A percentile compares a stretch with the other conserved stretches of the same genome.
phyloP scores from a whole-genome alignment of 2,113 vertebrate species.

The Dicrurus megarhynchus region DNA sequence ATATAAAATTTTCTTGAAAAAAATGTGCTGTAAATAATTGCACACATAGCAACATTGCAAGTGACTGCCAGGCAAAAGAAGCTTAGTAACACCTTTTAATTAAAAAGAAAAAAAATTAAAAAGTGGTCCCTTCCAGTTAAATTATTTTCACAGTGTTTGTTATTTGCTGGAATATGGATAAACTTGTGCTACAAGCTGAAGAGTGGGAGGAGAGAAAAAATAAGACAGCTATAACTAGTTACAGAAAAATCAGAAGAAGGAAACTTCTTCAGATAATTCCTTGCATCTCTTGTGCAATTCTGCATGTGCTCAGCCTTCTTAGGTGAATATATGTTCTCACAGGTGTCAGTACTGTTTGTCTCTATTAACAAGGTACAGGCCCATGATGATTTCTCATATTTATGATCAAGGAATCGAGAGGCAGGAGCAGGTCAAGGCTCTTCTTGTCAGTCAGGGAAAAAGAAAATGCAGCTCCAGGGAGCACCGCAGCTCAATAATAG shows the following conservation, averaged over 20 bases:
- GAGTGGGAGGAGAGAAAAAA: neutral
- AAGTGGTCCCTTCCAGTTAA: neutral
- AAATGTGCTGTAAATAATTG: neutral
- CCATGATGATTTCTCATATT: neutral
- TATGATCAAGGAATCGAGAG: neutral
- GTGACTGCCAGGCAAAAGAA: neutral
- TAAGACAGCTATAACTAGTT: neutral
- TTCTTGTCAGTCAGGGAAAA: neutral
- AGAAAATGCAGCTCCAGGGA: neutral
- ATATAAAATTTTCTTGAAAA: neutral
- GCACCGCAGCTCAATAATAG: neutral
- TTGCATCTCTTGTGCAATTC: neutral
- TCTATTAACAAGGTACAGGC: neutral
- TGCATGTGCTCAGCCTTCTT: neutral
- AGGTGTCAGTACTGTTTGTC: neutral
- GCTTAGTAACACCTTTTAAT: neutral
- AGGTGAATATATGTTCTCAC: neutral
- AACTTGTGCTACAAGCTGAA: neutral
- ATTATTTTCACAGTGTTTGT: neutral
- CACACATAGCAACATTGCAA: neutral
- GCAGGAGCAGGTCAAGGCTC: neutral
- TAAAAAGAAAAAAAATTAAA: neutral
- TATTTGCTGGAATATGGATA: neutral
- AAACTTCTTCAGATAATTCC: neutral
- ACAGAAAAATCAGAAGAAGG: no score